phyloP scores from a whole-genome alignment of 1,140 invertebrate genomes.

The Sminthurides bifidus region DNA sequence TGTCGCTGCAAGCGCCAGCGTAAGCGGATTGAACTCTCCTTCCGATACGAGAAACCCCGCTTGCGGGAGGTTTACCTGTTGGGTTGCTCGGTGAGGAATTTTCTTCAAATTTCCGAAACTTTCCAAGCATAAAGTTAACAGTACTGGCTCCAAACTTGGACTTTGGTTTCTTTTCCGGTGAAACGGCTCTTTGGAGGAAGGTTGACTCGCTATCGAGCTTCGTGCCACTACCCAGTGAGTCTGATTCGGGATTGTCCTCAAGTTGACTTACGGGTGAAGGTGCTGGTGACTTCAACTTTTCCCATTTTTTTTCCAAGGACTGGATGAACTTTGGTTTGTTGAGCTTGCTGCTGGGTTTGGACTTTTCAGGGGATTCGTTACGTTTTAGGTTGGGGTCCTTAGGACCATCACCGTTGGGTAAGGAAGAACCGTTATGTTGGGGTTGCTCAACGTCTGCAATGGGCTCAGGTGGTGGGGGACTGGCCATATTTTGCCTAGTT shows the following conservation, averaged over 20 bases:
- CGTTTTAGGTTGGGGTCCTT: too few relatives aligned
- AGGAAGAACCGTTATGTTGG: background rate
- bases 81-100: conserved; percentile 7
- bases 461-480: background rate
- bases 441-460: background rate
- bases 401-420: background rate
- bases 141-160: conserved; percentile 31
- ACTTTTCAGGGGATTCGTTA: background rate
- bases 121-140: conserved; percentile 50
- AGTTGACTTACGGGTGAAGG: background rate
- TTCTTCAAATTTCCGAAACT: conserved; percentile 57
- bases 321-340: conserved; percentile 37
- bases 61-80: conserved; percentile 12
- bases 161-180: conserved; percentile 23
- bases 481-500: background rate
- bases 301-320: conserved; percentile 40
- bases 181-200: conserved; percentile 26
- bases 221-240: background rate
- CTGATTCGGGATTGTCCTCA: background rate
- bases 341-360: conserved; percentile 47
- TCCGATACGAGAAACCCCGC: conserved; percentile 1
- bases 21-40: conserved; percentile 30
- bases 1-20: conserved; percentile 30
- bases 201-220: conserved; percentile 20
- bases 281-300: conserved; percentile 36